Evolutionary conservation across 2,888 invertebrate genomes (phyloP).

Genomic region (Zygothrica quintamaculata): DNA sequence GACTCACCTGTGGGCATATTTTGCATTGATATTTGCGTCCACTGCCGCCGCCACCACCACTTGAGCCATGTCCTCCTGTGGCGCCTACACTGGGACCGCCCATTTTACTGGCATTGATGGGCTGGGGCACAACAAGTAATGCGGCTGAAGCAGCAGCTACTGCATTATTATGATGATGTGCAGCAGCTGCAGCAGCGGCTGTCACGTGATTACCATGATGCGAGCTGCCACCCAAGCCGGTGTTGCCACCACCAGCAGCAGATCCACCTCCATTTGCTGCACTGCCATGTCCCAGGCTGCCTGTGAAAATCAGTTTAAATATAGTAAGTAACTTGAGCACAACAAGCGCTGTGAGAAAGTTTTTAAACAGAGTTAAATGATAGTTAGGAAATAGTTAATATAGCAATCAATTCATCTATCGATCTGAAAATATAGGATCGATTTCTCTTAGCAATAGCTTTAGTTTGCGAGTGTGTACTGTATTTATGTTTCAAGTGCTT

Average conservation of each 20-base stretch:
- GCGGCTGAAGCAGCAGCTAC: conserved; percentile 87
- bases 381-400: too few relatives aligned
- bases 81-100: conserved; percentile 75
- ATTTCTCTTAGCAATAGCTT: too few relatives aligned
- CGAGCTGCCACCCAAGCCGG: conserved; percentile 72
- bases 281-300: conserved; percentile 70
- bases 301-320: conserved; percentile 28
- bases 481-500: background rate
- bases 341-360: too few relatives aligned
- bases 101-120: conserved; percentile 89
- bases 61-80: conserved; percentile 80
- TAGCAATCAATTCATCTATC: too few relatives aligned
- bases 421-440: too few relatives aligned
- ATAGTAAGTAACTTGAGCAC: too few relatives aligned
- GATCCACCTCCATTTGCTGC: conserved; percentile 75
- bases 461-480: too few relatives aligned
- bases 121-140: conserved; percentile 95
- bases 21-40: conserved; percentile 96
- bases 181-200: conserved; percentile 74
- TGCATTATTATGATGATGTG: conserved; percentile 85
- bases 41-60: conserved; percentile 77
- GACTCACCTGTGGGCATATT: conserved; percentile 97
- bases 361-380: too few relatives aligned
- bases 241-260: conserved; percentile 75
- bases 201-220: conserved; percentile 85